Evolutionary conservation across 1,140 invertebrate species (phyloP), one percentile per base, ranked within the genome.

Genomic region (Neodiprion pinetum): DNA sequence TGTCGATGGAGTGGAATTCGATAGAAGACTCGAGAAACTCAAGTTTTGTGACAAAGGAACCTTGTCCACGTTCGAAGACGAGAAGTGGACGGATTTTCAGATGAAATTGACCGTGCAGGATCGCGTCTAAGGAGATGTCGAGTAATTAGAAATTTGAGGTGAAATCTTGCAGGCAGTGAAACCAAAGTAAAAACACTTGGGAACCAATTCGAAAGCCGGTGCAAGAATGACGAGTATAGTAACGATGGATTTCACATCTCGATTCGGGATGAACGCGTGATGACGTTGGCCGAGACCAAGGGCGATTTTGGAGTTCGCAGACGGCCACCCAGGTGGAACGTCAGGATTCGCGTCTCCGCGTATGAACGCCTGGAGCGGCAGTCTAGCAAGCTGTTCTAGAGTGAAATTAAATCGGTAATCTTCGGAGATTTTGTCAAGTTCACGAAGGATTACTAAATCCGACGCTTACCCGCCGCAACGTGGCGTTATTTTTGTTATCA

Each of bases 261-360:
- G 11, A 7, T 61, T 61, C 11, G 67, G 70, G 70, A 71, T 28
- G 40, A 17, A 61, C 71, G 71, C 49, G 14, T 61, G 23, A 66
- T 72, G 71, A 72, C 67, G 28, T 73, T 73, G 72, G 68, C 72
- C 72, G 50, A 49, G 67, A 68, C 40, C 72, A 73, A 73, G 72
- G 72, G 67, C 72, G 68, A 14, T 50, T 21, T 9, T 48, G 72
- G 11, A 14, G 53, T 48, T 49, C 17, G 50, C 67, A 67, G 72
- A 73, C 65, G 72, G 66, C 72, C 72, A 73, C 72, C 72, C 72
- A 73, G 67, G 72, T 65, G 10, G 65, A 14, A 67, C 12, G 48
- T 40, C 40, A 67, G 66, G 67, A 66, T 67, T 17, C 61, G 65
- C 68, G 72, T 73, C 67, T 65, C 65, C 67, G 67, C 72, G 72